phyloP scores from a whole-genome alignment of 2,113 vertebrate genomes.

The Oncorhynchus clarkii region DNA sequence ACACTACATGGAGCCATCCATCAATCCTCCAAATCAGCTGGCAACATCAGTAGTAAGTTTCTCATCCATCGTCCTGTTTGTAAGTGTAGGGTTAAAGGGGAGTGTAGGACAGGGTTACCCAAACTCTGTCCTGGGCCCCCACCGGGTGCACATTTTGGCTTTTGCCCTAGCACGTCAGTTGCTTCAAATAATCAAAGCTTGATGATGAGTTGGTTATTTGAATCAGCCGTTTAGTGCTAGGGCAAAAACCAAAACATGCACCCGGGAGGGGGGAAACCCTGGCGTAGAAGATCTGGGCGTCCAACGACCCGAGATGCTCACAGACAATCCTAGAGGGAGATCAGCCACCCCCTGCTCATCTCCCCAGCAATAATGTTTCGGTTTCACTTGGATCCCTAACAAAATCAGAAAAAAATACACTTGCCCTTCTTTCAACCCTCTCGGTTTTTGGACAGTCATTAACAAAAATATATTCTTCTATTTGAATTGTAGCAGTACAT shows the following conservation, averaged over 20 bases:
- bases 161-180: too few relatives aligned
- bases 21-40: neutral
- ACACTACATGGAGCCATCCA: neutral
- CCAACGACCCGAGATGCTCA: conserved; percentile 26
- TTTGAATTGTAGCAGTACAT: conserved; percentile 76
- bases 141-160: too few relatives aligned
- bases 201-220: too few relatives aligned
- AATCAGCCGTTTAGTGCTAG: too few relatives aligned
- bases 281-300: conserved; percentile 3
- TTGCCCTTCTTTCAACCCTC: conserved; percentile 23
- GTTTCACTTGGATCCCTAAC: conserved; percentile 39
- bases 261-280: too few relatives aligned
- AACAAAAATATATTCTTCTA: conserved; percentile 88
- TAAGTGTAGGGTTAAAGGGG: conserved; percentile 10
- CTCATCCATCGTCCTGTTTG: conserved; percentile 23
- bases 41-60: neutral
- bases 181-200: too few relatives aligned
- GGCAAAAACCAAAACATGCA: too few relatives aligned
- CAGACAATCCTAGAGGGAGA: neutral
- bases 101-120: neutral
- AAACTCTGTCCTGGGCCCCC: too few relatives aligned
- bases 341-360: neutral
- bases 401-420: conserved; percentile 34
- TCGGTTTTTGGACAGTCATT: conserved; percentile 40
- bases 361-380: conserved; percentile 45